Conservation (phyloP, 2,113 vertebrate species). For the Clarias gariepinus region DNA sequence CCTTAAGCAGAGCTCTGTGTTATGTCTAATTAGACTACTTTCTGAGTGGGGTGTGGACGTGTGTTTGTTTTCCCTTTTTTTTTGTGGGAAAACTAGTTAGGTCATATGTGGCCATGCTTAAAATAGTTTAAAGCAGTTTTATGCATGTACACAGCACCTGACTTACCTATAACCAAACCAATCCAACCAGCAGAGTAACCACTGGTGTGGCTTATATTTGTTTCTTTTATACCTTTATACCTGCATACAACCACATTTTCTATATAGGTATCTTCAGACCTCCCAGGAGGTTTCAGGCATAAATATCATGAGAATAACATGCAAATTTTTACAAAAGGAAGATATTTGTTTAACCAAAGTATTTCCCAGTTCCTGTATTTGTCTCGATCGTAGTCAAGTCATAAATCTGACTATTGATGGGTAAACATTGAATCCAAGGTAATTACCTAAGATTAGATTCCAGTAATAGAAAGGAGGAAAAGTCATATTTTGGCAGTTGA, state of each 20-base stretch:
- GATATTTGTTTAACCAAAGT: not conserved
- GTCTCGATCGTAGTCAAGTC: not conserved
- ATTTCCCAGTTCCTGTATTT: not conserved
- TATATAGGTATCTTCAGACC: not conserved
- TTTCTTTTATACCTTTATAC: not conserved
- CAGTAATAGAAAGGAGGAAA: not conserved
- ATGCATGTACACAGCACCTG: not conserved
- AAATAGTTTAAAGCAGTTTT: conserved; percentile 35
- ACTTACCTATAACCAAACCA: not conserved
- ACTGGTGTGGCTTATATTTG: conserved; percentile 18
- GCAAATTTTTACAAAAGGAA: not conserved
- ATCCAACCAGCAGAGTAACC: conserved; percentile 31
- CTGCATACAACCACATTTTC: not conserved
- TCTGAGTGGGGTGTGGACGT: not conserved
- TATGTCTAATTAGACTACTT: conserved; percentile 8
- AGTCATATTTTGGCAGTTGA: not conserved
- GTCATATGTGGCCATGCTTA: conserved; percentile 24
- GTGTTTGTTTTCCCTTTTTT: too few species aligned
- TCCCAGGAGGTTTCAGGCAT: not conserved
- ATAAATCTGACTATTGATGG: not conserved
- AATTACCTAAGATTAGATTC: not conserved
- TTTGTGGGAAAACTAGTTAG: conserved; percentile 28
- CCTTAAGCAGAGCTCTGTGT: not conserved
- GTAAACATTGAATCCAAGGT: not conserved
- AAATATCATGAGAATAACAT: not conserved